phyloP scores from a whole-genome alignment of 37 sponge, comb jelly and placozoan species.

The Chondrilla cf. caribensis region DNA sequence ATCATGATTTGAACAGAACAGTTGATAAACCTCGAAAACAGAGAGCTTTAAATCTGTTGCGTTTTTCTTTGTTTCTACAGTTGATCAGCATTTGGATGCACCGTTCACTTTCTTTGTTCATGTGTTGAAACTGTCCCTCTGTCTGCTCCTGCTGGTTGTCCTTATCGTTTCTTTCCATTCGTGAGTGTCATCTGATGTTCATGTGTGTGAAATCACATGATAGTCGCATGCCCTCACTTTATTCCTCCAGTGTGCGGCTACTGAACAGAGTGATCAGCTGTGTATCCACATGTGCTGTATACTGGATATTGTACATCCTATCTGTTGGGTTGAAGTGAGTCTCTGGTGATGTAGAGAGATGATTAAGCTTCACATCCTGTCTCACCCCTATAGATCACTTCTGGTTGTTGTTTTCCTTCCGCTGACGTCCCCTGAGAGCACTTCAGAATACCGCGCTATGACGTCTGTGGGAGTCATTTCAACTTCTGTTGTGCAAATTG shows the following conservation, averaged over 20 bases:
- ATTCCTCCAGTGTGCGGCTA: not conserved
- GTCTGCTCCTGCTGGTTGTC: not conserved
- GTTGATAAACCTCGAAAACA: too few relatives aligned
- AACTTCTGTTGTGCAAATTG: not conserved
- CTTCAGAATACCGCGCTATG: not conserved
- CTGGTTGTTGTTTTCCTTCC: slow-evolving; percentile 8
- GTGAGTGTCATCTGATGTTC: not conserved
- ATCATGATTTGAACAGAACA: too few relatives aligned
- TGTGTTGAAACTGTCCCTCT: not conserved
- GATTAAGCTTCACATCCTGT: too few relatives aligned
- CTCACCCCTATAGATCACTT: not conserved
- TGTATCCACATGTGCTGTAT: slow-evolving; percentile 24
- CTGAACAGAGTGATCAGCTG: slow-evolving; percentile 15
- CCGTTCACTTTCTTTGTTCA: slow-evolving; percentile 6
- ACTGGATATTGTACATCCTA: not conserved
- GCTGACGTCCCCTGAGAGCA: not conserved
- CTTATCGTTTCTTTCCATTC: not conserved
- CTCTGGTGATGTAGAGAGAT: not conserved
- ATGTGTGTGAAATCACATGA: not conserved
- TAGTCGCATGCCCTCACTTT: not conserved
- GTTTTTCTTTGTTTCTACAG: too few relatives aligned
- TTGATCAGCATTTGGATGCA: not conserved
- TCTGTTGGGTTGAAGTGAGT: not conserved
- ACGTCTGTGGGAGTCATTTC: not conserved
- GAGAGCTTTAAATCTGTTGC: too few relatives aligned